phyloP scores from a whole-genome alignment of 1,140 invertebrate genomes.

The Drosophila erecta region DNA sequence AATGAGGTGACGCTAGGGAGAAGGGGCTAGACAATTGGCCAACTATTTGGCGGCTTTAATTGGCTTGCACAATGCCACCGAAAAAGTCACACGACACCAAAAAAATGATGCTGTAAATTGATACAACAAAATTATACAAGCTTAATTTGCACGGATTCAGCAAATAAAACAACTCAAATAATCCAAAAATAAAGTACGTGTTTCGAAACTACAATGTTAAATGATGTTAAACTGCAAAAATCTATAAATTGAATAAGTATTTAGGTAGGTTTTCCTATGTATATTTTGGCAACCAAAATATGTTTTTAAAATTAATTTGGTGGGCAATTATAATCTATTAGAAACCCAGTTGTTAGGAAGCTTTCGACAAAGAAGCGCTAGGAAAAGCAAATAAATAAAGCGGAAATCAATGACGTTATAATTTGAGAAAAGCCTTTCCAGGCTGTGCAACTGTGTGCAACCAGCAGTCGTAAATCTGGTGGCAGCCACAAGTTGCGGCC shows the following conservation, averaged over 20 bases:
- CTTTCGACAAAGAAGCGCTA: too few relatives aligned
- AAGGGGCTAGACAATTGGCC: slow-evolving; percentile 28
- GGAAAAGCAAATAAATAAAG: too few relatives aligned
- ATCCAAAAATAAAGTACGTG: background rate
- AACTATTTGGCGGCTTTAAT: slow-evolving; percentile 59
- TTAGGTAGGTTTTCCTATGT: too few relatives aligned
- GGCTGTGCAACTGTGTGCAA: background rate
- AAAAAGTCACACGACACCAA: slow-evolving; percentile 6
- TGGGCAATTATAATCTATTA: too few relatives aligned
- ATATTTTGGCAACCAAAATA: too few relatives aligned
- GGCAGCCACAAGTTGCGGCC: slow-evolving; percentile 10
- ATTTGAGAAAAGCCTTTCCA: background rate
- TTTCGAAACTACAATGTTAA: too few relatives aligned
- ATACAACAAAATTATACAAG: background rate
- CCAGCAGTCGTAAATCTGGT: background rate
- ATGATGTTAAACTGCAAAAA: too few relatives aligned
- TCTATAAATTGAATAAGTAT: too few relatives aligned
- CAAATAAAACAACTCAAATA: background rate
- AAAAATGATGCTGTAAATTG: background rate
- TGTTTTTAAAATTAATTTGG: too few relatives aligned
- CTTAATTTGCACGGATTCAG: too few relatives aligned
- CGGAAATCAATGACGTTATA: too few relatives aligned
- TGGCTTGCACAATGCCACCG: slow-evolving; percentile 52
- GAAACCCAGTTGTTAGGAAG: too few relatives aligned
- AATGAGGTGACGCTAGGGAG: slow-evolving; percentile 1